Conservation (phyloP, 2,113 vertebrate species). For the Sorex araneus region DNA sequence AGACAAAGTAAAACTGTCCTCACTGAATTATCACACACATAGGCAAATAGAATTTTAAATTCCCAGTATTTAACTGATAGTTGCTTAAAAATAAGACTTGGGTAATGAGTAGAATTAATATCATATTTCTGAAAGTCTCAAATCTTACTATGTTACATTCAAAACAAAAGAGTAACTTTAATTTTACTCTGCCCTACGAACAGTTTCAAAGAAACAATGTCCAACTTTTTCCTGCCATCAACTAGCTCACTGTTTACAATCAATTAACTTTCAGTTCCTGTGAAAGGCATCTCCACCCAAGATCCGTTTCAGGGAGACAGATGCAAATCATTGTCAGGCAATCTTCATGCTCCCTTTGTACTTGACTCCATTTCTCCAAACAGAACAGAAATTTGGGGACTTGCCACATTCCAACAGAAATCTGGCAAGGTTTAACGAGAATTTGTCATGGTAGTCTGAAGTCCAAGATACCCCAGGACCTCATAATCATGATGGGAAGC, state of each 20-base stretch:
- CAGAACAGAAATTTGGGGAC: constrained; percentile 37
- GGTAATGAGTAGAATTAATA: not conserved
- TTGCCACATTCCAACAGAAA: constrained; percentile 19
- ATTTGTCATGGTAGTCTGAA: constrained; percentile 26
- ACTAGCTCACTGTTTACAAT: not conserved
- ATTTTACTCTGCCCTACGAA: not conserved
- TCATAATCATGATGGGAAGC: not conserved
- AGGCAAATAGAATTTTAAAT: not conserved
- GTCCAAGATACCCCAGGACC: not conserved
- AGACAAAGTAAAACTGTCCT: not conserved
- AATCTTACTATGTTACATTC: not conserved
- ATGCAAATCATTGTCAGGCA: not conserved
- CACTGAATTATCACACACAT: not conserved
- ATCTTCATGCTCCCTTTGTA: not conserved
- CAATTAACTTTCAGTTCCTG: constrained; percentile 39
- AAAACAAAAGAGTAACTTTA: not conserved
- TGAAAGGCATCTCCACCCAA: not conserved
- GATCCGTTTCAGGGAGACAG: not conserved
- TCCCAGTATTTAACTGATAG: not conserved
- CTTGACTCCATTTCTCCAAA: constrained; percentile 9
- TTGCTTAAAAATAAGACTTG: not conserved
- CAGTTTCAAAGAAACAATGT: not conserved
- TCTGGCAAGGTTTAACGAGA: constrained; percentile 14
- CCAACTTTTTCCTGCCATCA: constrained; percentile 21
- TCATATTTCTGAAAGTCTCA: not conserved